Evolutionary conservation across 37 sponge, comb jelly and placozoan species (phyloP).

Genomic region (Eunapius fragilis): DNA sequence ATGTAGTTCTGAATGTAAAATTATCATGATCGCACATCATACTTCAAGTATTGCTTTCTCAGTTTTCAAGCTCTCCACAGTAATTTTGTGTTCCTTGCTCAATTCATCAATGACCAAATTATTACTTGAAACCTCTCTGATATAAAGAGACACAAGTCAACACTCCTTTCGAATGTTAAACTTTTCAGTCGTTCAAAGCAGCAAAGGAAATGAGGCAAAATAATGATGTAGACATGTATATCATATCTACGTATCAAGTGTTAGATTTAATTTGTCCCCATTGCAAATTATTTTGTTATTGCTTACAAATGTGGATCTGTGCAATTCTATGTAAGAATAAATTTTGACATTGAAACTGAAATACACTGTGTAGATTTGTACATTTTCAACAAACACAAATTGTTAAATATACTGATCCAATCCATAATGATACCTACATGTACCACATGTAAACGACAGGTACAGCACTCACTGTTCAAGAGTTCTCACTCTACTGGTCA

Average conservation of each 20-base stretch:
- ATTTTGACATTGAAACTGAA: too few relatives aligned
- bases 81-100: conserved; percentile 33
- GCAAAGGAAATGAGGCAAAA: too few relatives aligned
- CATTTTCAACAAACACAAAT: too few relatives aligned
- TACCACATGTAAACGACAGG: neutral
- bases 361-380: neutral
- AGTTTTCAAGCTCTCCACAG: conserved; percentile 27
- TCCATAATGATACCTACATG: too few relatives aligned
- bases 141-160: conserved; percentile 27
- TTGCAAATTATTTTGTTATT: too few relatives aligned
- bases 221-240: too few relatives aligned
- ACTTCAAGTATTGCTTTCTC: conserved; percentile 67
- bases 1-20: too few relatives aligned
- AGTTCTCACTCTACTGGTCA: conserved; percentile 25
- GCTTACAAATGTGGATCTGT: too few relatives aligned
- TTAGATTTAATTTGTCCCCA: too few relatives aligned
- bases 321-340: too few relatives aligned
- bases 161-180: neutral
- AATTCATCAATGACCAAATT: conserved; percentile 35
- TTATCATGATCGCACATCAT: neutral
- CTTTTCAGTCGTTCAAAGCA: neutral
- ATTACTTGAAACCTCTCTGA: conserved; percentile 52
- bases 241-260: too few relatives aligned
- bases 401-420: too few relatives aligned
- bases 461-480: conserved; percentile 40